These are phyloP conservation scores for Chrysogorgia sp. DNA, from an alignment of 92 coral and sea anemone genomes.

Conservation along the genomic window DNA sequence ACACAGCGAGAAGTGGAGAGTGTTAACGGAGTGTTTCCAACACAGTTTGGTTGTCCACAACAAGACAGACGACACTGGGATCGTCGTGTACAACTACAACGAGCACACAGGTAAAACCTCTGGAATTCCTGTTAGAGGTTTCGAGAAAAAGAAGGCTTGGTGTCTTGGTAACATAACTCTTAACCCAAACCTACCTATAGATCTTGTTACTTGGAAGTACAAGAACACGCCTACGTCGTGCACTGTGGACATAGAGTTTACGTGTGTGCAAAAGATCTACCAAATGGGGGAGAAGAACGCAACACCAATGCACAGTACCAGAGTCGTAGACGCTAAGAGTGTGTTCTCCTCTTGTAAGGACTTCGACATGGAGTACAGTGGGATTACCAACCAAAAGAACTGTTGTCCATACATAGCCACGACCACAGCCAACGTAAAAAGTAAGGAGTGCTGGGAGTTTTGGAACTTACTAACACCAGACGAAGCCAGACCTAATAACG, in stretches of 20 bases:
- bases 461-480: too few species aligned
- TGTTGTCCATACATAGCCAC: not conserved
- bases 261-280: not conserved
- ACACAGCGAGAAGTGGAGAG: constrained; percentile 8
- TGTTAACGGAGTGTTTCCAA: constrained; percentile 9
- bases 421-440: not conserved
- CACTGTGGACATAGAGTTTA: not conserved
- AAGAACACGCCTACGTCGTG: not conserved
- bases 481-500: too few species aligned
- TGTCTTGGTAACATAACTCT: constrained; percentile 37
- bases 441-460: too few species aligned
- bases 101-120: constrained; percentile 16
- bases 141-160: constrained; percentile 21
- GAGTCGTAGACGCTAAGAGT: not conserved
- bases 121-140: constrained; percentile 21
- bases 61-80: constrained; percentile 30
- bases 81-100: constrained; percentile 34
- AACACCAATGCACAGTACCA: too few species aligned
- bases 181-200: constrained; percentile 30
- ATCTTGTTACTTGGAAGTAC: not conserved
- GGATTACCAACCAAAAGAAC: not conserved
- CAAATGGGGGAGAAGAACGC: not conserved
- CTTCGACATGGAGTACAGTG: not conserved
- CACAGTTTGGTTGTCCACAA: constrained; percentile 30
- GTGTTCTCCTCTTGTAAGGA: not conserved